Evolutionary conservation across 1,140 invertebrate genomes (phyloP), one percentile per base, ranked within the genome.

Genomic region (Heliothis subflexa): DNA sequence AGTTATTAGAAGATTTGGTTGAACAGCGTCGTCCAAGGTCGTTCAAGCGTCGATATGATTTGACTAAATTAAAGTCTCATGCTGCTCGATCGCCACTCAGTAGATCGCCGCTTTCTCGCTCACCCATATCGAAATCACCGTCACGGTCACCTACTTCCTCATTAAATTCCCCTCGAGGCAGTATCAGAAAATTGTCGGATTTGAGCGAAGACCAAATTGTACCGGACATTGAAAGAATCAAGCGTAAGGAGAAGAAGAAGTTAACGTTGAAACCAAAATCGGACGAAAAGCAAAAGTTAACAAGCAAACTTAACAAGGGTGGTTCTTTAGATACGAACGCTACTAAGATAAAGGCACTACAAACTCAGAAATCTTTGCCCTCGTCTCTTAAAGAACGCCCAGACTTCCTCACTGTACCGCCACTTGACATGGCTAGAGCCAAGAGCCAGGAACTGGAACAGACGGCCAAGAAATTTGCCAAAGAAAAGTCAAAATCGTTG

Each of bases 401-500:
- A 40, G 94, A 95, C 78, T 95, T 95, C 77, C 85, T 95, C 25
- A 95, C 95, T 77, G 94, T 96, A 81, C 91, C 94, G 50, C 94
- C 95, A 13, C 88, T 93, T 68, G 95, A 96, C 79, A 95, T 96
- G 64, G 95, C 95, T 62, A 92, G 96, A 66, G 96, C 96, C 7
- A 96, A 96, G 85, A 96, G 96, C 74, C 96, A 96, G 91, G 95
- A 96, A 88, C 88, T 95, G 47, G 95, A 96, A 84, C 95, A 95
- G 81, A 86, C 89, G 9, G 89, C 95, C 50, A 95, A 95, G 83
- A 94, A 94, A 59, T 89, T 94, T 66, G 92, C 95, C 0, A 96
- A 96, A 91, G 96, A 97, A 85, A 96, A 96, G 78, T 96, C 96
- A 0, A 96, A 95, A 83, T 96, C 96, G 0, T 90, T 96, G 75